Evolutionary conservation across 2,113 vertebrate genomes (phyloP).

Genomic region (Corynorhinus townsendii): DNA sequence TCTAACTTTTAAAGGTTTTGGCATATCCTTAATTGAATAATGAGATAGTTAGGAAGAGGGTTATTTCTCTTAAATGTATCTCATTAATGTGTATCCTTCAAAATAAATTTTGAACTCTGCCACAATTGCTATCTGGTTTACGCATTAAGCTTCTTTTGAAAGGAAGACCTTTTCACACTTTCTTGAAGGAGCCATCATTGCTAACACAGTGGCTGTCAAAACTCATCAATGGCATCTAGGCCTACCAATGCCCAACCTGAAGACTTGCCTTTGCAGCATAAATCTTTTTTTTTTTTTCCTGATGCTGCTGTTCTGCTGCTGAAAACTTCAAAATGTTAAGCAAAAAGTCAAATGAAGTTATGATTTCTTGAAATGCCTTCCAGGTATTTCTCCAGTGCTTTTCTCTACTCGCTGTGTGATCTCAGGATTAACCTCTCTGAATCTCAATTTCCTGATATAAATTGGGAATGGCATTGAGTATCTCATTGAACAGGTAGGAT

Average conservation of each 20-base stretch:
- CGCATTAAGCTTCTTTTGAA: background rate
- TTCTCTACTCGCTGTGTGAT: background rate
- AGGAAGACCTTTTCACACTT: background rate
- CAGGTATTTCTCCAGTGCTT: background rate
- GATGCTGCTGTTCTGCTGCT: background rate
- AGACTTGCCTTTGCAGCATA: accelerated
- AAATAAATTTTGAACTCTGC: constrained; percentile 27
- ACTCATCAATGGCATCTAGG: accelerated
- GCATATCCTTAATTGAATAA: background rate
- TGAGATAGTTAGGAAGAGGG: background rate
- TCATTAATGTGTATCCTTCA: constrained; percentile 41
- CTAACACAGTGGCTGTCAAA: background rate
- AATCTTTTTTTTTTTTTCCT: background rate
- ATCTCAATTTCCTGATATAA: background rate
- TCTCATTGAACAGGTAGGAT: background rate
- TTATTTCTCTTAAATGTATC: constrained; percentile 38
- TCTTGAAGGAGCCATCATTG: accelerated
- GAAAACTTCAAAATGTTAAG: background rate
- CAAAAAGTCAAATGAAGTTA: constrained; percentile 30
- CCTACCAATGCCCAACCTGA: accelerated
- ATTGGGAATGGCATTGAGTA: background rate
- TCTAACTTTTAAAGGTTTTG: constrained; percentile 10
- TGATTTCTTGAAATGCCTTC: constrained; percentile 16
- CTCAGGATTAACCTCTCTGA: background rate
- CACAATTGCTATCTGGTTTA: background rate